Evolutionary conservation across 2,888 invertebrate species (phyloP).

Genomic region (Anagyrus pseudococci): DNA sequence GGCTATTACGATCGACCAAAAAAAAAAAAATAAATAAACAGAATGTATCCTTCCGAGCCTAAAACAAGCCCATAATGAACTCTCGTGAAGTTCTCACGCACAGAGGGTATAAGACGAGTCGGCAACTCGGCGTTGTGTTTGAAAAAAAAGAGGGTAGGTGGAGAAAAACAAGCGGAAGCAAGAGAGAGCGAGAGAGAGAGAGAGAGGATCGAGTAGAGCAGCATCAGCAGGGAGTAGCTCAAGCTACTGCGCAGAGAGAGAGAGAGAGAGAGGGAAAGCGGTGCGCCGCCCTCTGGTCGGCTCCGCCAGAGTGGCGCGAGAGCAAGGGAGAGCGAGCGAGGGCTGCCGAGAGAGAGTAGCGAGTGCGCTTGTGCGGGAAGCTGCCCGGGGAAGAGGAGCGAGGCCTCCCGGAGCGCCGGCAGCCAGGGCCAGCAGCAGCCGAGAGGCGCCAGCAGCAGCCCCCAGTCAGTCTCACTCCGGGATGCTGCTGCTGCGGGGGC

Average conservation of each 20-base stretch:
- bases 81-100: too few species aligned
- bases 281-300: neutral
- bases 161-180: too few species aligned
- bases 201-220: too few species aligned
- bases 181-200: too few species aligned
- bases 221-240: neutral
- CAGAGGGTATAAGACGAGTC: too few species aligned
- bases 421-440: conserved; percentile 26
- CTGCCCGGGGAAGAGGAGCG: conserved; percentile 51
- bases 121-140: too few species aligned
- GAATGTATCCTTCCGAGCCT: too few species aligned
- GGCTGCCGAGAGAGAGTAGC: conserved; percentile 38
- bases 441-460: conserved; percentile 19
- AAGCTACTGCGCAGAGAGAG: neutral
- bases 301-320: too few species aligned
- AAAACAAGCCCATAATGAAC: too few species aligned
- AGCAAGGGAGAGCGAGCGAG: neutral
- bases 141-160: too few species aligned
- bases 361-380: conserved; percentile 60
- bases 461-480: conserved; percentile 32
- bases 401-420: conserved; percentile 4
- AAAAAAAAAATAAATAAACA: too few species aligned
- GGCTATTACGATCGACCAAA: too few species aligned
- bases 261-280: conserved; percentile 2
- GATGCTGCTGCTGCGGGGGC: conserved; percentile 34